phyloP scores from a whole-genome alignment of 2,113 vertebrate species.

The Hystrix brachyura region DNA sequence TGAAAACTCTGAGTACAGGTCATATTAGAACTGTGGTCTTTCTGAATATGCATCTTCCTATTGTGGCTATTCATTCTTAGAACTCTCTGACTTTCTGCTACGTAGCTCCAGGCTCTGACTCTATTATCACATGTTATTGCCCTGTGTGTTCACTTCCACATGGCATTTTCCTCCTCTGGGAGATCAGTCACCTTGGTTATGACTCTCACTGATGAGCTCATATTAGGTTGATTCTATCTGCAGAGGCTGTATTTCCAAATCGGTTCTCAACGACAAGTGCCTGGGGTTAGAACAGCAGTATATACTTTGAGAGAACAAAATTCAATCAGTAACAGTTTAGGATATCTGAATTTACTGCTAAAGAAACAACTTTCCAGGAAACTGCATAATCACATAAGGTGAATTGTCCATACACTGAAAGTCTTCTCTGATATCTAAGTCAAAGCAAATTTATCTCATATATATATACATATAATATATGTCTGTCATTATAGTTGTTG shows the following conservation, averaged over 20 bases:
- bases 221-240: not conserved
- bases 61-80: not conserved
- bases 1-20: not conserved
- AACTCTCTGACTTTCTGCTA: not conserved
- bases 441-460: not conserved
- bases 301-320: not conserved
- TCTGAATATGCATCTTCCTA: not conserved
- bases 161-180: not conserved
- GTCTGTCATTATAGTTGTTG: not conserved
- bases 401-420: not conserved
- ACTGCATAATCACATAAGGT: not conserved
- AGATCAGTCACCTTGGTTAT: not conserved
- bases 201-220: not conserved
- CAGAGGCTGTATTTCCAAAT: not conserved
- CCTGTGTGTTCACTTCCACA: not conserved
- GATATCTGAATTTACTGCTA: not conserved
- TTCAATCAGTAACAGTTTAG: not conserved
- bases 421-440: not conserved
- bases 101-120: not conserved
- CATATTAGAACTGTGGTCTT: fast-evolving
- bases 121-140: not conserved
- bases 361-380: not conserved
- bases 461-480: not conserved
- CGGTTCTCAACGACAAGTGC: not conserved
- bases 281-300: not conserved